phyloP scores from a whole-genome alignment of 2,797 vertebrate species.

The Tangara arthus region DNA sequence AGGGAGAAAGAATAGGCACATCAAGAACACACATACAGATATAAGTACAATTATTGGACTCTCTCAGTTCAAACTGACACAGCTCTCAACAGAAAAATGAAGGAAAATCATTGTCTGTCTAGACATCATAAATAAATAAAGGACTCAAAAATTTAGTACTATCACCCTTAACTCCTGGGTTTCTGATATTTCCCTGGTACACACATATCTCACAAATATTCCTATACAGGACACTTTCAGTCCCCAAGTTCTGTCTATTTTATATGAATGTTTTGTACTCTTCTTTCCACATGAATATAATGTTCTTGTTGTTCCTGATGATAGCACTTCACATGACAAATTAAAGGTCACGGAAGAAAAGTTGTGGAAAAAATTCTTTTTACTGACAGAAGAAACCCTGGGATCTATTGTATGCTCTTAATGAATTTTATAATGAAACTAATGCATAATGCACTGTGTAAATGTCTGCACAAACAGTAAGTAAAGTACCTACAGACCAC shows the following conservation, averaged over 20 bases:
- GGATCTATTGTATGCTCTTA: not conserved
- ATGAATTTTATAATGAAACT: not conserved
- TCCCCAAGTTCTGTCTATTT: not conserved
- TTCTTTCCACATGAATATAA: not conserved
- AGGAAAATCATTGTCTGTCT: not conserved
- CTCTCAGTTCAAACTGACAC: not conserved
- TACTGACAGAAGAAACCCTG: not conserved
- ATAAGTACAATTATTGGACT: not conserved
- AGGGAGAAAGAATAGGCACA: not conserved
- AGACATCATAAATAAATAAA: conserved; percentile 33
- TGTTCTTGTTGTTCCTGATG: not conserved
- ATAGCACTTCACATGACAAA: not conserved
- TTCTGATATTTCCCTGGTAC: not conserved
- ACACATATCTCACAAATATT: not conserved
- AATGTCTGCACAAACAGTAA: not conserved
- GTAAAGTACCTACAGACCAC: not conserved
- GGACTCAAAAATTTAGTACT: not conserved
- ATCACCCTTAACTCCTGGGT: not conserved
- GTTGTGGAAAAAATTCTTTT: not conserved
- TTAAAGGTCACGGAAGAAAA: not conserved
- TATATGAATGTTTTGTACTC: not conserved
- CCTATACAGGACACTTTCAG: not conserved
- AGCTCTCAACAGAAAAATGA: not conserved
- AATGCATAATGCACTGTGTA: not conserved
- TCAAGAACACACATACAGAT: not conserved